Conservation (phyloP, 2,797 vertebrate species). For the Lutjanus argentimaculatus region DNA sequence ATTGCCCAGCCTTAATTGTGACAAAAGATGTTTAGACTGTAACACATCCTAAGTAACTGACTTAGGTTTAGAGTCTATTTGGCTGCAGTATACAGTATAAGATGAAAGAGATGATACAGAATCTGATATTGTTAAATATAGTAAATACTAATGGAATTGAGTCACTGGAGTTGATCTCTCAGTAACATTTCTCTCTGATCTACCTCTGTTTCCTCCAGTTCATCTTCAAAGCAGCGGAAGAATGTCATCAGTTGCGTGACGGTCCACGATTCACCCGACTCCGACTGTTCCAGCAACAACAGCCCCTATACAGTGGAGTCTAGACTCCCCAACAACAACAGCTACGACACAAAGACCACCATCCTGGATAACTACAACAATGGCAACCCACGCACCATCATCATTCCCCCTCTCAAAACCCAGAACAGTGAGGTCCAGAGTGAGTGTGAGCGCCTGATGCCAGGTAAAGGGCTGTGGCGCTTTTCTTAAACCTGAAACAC, state of each 20-base stretch:
- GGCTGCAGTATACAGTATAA: neutral
- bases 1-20: too few species aligned
- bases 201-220: conserved; percentile 83
- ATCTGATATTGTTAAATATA: neutral
- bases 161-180: neutral
- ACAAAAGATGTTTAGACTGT: too few species aligned
- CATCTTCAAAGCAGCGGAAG: conserved; percentile 96
- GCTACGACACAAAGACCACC: conserved; percentile 91
- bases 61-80: neutral
- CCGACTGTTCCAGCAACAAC: conserved; percentile 95
- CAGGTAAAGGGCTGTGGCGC: conserved; percentile 87
- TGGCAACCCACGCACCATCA: conserved; percentile 95
- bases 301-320: conserved; percentile 93
- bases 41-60: neutral
- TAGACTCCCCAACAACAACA: conserved; percentile 85
- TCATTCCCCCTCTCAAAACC: conserved; percentile 96
- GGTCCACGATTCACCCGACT: conserved; percentile 97
- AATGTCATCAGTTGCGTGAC: conserved; percentile 99
- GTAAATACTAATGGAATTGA: neutral
- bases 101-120: neutral
- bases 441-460: conserved; percentile 93
- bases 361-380: conserved; percentile 91
- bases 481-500: neutral
- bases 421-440: conserved; percentile 91
- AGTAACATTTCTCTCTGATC: neutral